Conservation (phyloP, 2,113 vertebrate genomes). For the Seriola quinqueradiata region DNA sequence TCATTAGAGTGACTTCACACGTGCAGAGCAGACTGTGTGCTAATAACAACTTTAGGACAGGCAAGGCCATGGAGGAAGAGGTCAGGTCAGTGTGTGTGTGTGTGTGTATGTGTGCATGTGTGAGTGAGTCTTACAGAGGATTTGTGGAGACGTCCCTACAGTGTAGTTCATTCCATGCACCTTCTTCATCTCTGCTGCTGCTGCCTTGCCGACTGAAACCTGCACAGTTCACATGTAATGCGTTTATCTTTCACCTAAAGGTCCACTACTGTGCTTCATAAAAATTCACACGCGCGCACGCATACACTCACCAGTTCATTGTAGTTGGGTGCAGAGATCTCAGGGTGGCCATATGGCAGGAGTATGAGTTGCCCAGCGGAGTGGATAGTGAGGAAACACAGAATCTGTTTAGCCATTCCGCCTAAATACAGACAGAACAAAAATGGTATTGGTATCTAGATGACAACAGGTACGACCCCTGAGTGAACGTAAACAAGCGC, state of each 20-base stretch:
- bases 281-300: neutral
- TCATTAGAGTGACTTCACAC: neutral
- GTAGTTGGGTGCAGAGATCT: constrained; percentile 77
- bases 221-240: constrained; percentile 59
- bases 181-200: constrained; percentile 82
- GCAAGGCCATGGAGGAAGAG: neutral
- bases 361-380: constrained; percentile 84
- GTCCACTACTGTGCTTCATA: neutral
- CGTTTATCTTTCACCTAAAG: neutral
- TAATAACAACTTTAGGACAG: neutral
- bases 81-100: neutral
- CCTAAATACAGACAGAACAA: neutral
- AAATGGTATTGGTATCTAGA: neutral
- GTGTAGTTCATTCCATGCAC: constrained; percentile 84
- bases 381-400: constrained; percentile 85
- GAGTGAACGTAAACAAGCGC: neutral
- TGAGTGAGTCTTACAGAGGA: constrained; percentile 83
- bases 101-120: too few relatives aligned
- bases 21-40: neutral
- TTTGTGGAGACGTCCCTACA: constrained; percentile 81
- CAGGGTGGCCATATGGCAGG: constrained; percentile 81
- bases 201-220: constrained; percentile 84
- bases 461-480: neutral
- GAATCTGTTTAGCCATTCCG: constrained; percentile 62
- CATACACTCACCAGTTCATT: constrained; percentile 81